Conservation (phyloP, 2,797 vertebrate species). For the Hypotaenidia okinawae region DNA sequence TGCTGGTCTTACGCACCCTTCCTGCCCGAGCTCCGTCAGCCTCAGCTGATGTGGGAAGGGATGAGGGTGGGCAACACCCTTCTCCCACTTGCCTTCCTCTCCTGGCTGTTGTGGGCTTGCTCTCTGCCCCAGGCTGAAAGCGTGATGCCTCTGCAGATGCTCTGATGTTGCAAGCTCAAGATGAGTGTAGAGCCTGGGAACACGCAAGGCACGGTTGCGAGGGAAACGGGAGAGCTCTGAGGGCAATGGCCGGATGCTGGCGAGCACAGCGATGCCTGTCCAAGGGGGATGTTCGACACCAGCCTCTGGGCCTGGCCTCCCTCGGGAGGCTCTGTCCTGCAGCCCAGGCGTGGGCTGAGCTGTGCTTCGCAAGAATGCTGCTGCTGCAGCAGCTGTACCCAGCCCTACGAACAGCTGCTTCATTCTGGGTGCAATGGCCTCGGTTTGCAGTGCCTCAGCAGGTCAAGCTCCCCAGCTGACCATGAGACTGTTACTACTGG, state of each 20-base stretch:
- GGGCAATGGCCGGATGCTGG: rapidly evolving
- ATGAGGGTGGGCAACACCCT: background rate
- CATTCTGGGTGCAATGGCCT: background rate
- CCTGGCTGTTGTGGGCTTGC: background rate
- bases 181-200: rapidly evolving
- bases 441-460: background rate
- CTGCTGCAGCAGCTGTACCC: background rate
- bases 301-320: background rate
- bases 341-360: background rate
- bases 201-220: rapidly evolving
- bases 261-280: background rate
- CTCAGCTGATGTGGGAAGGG: constrained; percentile 18
- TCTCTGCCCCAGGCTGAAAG: background rate
- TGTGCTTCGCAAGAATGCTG: background rate
- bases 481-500: rapidly evolving
- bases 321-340: background rate
- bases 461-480: background rate
- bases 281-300: background rate
- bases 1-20: constrained; percentile 2
- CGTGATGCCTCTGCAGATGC: background rate
- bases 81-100: background rate
- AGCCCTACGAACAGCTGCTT: background rate
- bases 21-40: constrained; percentile 1
- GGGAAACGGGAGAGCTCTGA: background rate
- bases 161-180: background rate